Evolutionary conservation across 1,140 invertebrate species (phyloP).

Genomic region (Doryteuthis pealeii): DNA sequence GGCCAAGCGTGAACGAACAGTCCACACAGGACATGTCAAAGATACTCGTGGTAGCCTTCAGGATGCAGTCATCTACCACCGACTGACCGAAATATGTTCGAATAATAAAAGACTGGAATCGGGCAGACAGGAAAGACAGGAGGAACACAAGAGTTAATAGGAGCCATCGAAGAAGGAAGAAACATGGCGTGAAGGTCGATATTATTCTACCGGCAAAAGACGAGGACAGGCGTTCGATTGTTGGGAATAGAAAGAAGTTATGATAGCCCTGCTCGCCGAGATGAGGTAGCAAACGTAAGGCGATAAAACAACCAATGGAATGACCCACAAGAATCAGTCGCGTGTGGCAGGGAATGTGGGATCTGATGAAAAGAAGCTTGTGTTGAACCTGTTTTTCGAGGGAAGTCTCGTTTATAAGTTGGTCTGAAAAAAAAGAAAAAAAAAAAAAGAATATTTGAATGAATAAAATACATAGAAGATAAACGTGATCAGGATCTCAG

Average conservation of each 20-base stretch:
- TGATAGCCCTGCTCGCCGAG: conserved; percentile 35
- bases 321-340: conserved; percentile 75
- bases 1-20: conserved; percentile 62
- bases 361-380: conserved; percentile 76
- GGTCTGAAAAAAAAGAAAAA: too few species aligned
- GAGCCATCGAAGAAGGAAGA: conserved; percentile 60
- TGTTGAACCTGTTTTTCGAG: conserved; percentile 75
- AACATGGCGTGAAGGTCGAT: conserved; percentile 61
- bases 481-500: too few species aligned
- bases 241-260: conserved; percentile 75
- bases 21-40: conserved; percentile 53
- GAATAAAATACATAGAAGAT: too few species aligned
- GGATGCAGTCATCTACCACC: conserved; percentile 49
- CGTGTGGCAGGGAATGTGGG: conserved; percentile 68
- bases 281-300: conserved; percentile 70
- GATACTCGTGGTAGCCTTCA: conserved; percentile 50
- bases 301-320: conserved; percentile 83
- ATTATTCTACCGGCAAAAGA: conserved; percentile 69
- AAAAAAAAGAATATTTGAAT: too few species aligned
- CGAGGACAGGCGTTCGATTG: conserved; percentile 75
- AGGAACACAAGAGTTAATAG: conserved; percentile 66
- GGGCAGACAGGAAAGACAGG: conserved; percentile 66
- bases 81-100: conserved; percentile 42
- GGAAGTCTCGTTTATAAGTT: conserved; percentile 29
- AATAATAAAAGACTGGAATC: conserved; percentile 44